These are phyloP conservation scores for Aelia acuminata DNA, from an alignment of 2,888 invertebrate genomes.

Conservation along the genomic window DNA sequence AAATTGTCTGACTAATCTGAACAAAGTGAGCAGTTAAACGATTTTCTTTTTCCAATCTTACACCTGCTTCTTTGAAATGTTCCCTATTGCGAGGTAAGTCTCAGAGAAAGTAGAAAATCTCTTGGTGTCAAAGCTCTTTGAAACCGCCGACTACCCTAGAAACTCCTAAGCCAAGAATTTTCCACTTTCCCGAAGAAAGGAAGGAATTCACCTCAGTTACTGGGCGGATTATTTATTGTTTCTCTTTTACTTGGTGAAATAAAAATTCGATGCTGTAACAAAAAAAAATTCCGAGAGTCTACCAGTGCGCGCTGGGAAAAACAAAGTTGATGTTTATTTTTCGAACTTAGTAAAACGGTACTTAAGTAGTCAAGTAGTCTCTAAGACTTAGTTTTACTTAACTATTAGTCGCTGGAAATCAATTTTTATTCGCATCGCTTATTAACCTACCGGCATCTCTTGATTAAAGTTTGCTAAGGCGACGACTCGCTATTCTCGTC, in stretches of 20 bases:
- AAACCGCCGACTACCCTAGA: not conserved
- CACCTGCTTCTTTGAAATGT: not conserved
- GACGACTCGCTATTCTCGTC: too few relatives aligned
- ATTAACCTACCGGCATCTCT: too few relatives aligned
- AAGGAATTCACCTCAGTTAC: not conserved
- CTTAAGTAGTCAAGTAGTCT: too few relatives aligned
- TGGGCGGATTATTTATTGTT: conserved; percentile 6
- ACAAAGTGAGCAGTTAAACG: not conserved
- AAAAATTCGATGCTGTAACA: not conserved
- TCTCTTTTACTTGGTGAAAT: not conserved
- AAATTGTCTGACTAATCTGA: not conserved
- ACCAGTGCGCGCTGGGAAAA: too few relatives aligned
- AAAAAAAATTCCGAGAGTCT: too few relatives aligned
- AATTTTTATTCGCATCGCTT: too few relatives aligned
- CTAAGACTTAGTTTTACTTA: too few relatives aligned
- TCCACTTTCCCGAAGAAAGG: conserved; percentile 24
- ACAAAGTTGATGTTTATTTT: too few relatives aligned
- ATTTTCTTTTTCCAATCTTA: conserved; percentile 7
- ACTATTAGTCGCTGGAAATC: too few relatives aligned
- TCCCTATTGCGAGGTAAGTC: not conserved
- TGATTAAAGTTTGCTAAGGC: too few relatives aligned
- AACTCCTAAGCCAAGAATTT: conserved; percentile 41
- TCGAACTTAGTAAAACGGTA: too few relatives aligned
- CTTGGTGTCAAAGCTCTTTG: conserved; percentile 34
- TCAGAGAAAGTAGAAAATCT: conserved; percentile 10